These are phyloP conservation scores for Hylyphantes graminicola DNA, from an alignment of 1,140 invertebrate species.

Conservation along the genomic window DNA sequence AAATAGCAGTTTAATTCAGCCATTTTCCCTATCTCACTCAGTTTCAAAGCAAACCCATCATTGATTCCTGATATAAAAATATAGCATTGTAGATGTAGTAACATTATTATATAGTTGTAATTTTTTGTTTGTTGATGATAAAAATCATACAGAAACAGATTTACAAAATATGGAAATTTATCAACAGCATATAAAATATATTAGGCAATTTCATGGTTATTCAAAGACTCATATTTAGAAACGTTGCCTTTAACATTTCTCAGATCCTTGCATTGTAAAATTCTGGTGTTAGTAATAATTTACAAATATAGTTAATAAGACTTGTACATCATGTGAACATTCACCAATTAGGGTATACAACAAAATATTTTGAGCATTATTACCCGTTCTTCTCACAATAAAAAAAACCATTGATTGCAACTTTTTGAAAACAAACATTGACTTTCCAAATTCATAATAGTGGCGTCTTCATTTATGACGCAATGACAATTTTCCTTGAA, in stretches of 20 bases:
- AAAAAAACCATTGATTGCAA: no score
- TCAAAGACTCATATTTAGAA: slow-evolving; percentile 8
- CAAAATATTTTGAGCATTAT: slow-evolving; percentile 21
- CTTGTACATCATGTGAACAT: slow-evolving; percentile 27
- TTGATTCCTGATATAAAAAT: no score
- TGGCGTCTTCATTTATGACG: no score
- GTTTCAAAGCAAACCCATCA: no score
- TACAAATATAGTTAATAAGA: background rate
- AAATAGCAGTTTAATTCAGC: no score
- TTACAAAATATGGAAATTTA: slow-evolving; percentile 43
- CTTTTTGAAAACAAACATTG: no score
- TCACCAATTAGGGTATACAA: slow-evolving; percentile 34
- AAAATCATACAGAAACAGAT: slow-evolving; percentile 5
- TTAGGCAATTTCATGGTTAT: slow-evolving; percentile 43
- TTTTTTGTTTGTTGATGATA: background rate
- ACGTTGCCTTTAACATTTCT: slow-evolving; percentile 18
- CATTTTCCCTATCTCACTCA: no score
- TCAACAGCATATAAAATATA: slow-evolving; percentile 54
- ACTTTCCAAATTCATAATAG: no score
- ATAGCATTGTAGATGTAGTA: no score
- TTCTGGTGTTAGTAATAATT: slow-evolving; percentile 38
- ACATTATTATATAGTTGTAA: no score
- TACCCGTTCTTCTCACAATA: slow-evolving; percentile 40
- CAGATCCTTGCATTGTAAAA: slow-evolving; percentile 17
- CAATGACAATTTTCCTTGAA: no score